A percentile compares a stretch with the other conserved stretches of the same genome.
These are phyloP conservation scores for Xenus cinereus DNA, from an alignment of 2,113 vertebrate genomes.

Conservation along the genomic window DNA sequence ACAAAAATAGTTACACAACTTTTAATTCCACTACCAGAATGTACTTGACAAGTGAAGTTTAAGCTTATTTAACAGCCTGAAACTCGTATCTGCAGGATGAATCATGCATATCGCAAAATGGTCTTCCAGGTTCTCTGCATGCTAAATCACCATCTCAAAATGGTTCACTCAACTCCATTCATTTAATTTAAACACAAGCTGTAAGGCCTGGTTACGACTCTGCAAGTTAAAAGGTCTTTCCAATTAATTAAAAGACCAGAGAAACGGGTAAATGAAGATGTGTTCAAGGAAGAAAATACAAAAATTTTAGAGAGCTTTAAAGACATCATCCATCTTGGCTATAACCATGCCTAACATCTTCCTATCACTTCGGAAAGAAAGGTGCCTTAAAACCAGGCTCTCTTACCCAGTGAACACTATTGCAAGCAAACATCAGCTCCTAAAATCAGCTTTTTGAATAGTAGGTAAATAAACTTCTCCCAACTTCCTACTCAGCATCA, in stretches of 20 bases:
- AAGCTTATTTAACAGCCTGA: not conserved
- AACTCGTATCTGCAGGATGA: not conserved
- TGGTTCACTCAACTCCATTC: not conserved
- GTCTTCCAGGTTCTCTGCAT: not conserved
- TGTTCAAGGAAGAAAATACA: not conserved
- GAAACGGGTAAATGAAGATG: not conserved
- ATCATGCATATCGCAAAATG: not conserved
- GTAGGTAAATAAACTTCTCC: not conserved
- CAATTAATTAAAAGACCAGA: not conserved
- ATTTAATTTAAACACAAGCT: not conserved
- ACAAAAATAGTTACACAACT: not conserved
- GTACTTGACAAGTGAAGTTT: not conserved
- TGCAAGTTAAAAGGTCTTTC: not conserved
- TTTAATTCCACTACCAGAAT: not conserved
- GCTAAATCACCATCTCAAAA: not conserved
- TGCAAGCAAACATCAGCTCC: not conserved
- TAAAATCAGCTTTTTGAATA: not conserved
- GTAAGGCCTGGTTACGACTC: not conserved
- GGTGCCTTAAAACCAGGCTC: not conserved
- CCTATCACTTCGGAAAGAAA: not conserved
- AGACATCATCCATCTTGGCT: not conserved
- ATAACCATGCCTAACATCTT: not conserved
- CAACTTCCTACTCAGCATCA: not conserved
- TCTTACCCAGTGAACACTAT: not conserved
- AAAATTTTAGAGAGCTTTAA: not conserved